Conservation (phyloP, 2,113 vertebrate genomes). For the Rhea pennata region DNA sequence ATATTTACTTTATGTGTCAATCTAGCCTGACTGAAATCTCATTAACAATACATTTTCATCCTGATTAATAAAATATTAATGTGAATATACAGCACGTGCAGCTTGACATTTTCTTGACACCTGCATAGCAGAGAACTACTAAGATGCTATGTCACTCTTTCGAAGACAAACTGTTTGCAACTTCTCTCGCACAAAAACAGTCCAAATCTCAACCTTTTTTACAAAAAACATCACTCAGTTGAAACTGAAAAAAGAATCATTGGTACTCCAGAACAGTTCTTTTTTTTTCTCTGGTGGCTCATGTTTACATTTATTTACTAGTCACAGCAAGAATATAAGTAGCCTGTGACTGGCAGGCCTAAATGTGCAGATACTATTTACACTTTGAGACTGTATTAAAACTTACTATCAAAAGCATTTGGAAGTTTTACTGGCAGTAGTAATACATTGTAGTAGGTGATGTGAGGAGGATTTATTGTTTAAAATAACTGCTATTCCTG, state of each 20-base stretch:
- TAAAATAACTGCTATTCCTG: neutral
- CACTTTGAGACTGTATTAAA: too few species aligned
- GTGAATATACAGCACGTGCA: neutral
- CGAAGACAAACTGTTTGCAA: neutral
- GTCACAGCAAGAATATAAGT: neutral
- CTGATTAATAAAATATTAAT: neutral
- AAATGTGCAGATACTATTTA: neutral
- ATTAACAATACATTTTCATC: neutral
- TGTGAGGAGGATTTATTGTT: neutral
- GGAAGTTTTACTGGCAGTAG: neutral
- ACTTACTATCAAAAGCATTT: too few species aligned
- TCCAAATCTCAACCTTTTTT: neutral
- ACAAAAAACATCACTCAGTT: neutral
- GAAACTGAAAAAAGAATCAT: rapidly evolving
- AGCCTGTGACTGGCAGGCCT: neutral
- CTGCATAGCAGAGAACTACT: neutral
- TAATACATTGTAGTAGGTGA: rapidly evolving
- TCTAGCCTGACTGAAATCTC: neutral
- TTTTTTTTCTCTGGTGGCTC: neutral
- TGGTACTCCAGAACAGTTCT: neutral
- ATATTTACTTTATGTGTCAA: neutral
- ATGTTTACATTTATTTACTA: neutral
- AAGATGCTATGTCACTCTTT: rapidly evolving
- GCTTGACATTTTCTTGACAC: neutral
- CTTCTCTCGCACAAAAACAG: neutral